Base-by-base conservation (phyloP, 2,113 vertebrate genomes). In the Aptenodytes forsteri region DNA sequence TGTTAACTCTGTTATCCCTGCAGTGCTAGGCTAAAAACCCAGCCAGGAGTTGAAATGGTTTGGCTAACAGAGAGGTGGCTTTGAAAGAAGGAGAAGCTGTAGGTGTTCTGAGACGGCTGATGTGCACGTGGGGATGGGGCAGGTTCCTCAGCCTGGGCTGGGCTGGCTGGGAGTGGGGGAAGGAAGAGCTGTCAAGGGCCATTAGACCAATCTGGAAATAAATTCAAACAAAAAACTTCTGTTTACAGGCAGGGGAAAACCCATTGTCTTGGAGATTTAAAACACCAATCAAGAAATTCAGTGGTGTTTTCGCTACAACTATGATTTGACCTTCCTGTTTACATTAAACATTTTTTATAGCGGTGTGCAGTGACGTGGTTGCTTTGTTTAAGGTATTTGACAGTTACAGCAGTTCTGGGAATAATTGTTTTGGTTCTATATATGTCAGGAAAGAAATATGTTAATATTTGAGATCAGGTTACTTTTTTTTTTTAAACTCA, bases 301-400 rank as follows among this genome's bases (percentile, higher is more conserved):
- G 73, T 49, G 27, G 7, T 76, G 44, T 15, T 91, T 85, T 95
- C 94, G 27, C 80, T 89, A 42, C 65, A 84, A 20, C 62, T 88
- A 5, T 79, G 84, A 59, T 90, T 91, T 91, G 95, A 97, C 96
- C 75, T 97, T 97, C 93, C 96, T 97, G 95, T 97, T 97, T 95
- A 97, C 40, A 54, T 83, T 40, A 82, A 83, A 36, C 25, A 16
- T 61, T 69, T 94, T 92, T 93, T 85, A 75, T 10, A 4, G 40
- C 3, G 1, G 30, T 50, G 27, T 50, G 44, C 47, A 40, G 73
- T 85, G 92, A 95, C 10, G 15, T 85, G 56, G 22, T 78, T 93
- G 55, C 89, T 95, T 95, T 97, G 95, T 89, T 94, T 90, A 69
- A 85, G 49, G 49, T 75, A 69, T 85, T 85, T 94, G 73, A 91